These are phyloP conservation scores for Drosophila paracracens DNA, from an alignment of 2,888 invertebrate species.

Conservation along the genomic window DNA sequence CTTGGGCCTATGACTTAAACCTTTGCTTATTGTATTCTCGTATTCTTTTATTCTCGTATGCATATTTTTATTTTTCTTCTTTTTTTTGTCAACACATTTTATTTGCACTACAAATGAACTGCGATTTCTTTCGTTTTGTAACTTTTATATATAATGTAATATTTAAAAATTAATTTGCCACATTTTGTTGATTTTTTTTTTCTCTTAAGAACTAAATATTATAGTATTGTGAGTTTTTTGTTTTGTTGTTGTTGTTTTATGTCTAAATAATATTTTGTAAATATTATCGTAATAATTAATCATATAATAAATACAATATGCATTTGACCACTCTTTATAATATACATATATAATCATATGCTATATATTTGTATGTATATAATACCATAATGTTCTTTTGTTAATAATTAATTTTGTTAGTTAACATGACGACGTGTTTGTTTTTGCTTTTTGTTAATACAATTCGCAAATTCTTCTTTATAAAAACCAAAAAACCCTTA, in stretches of 20 bases:
- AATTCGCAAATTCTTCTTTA: constrained; percentile 65
- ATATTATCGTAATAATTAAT: constrained; percentile 68
- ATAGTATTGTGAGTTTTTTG: constrained; percentile 35
- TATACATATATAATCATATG: constrained; percentile 31
- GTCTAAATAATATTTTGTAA: constrained; percentile 70
- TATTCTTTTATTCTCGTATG: constrained; percentile 34
- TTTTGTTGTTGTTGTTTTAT: constrained; percentile 24
- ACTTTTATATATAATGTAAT: constrained; percentile 31
- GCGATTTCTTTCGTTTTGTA: constrained; percentile 20
- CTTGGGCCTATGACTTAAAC: constrained; percentile 77
- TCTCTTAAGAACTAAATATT: constrained; percentile 59
- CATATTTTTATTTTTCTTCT: constrained; percentile 33
- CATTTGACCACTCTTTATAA: constrained; percentile 57
- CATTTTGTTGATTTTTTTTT: constrained; percentile 46
- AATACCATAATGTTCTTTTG: constrained; percentile 57
- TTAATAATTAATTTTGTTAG: constrained; percentile 74
- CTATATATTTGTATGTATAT: constrained; percentile 35
- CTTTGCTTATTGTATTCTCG: constrained; percentile 72
- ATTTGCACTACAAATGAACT: constrained; percentile 72
- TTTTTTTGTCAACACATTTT: constrained; percentile 44
- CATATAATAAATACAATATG: constrained; percentile 72
- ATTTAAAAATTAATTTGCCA: constrained; percentile 78
- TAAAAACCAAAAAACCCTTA: constrained; percentile 52
- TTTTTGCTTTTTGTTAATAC: constrained; percentile 69
- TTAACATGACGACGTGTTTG: constrained; percentile 84